Conservation (phyloP, 2,888 invertebrate species). For the Agriopis marginaria region DNA sequence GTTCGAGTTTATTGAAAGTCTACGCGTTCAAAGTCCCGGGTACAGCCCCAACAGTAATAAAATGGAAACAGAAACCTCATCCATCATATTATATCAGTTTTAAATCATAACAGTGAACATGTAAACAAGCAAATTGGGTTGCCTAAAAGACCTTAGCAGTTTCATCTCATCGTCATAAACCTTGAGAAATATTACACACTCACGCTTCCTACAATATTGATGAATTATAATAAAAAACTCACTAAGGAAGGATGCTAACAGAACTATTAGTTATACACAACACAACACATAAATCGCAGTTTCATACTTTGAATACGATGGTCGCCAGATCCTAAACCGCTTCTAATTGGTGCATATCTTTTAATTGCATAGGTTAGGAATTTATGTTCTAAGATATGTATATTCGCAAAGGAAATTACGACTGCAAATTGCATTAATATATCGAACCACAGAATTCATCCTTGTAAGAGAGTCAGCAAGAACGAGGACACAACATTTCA, state of each 20-base stretch:
- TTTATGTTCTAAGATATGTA: background rate
- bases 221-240: conserved; percentile 9
- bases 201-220: conserved; percentile 24
- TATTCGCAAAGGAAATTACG: too few relatives aligned
- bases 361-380: background rate
- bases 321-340: too few relatives aligned
- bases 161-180: conserved; percentile 17
- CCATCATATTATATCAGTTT: conserved; percentile 15
- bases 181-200: conserved; percentile 29
- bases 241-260: conserved; percentile 3
- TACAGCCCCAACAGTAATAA: too few relatives aligned
- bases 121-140: conserved; percentile 30
- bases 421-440: too few relatives aligned
- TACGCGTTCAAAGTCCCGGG: too few relatives aligned
- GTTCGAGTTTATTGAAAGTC: too few relatives aligned
- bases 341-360: background rate
- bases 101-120: conserved; percentile 21
- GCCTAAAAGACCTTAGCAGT: conserved; percentile 16
- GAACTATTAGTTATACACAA: conserved; percentile 3
- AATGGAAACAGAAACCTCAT: background rate
- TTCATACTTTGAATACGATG: too few relatives aligned
- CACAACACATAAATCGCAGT: background rate
- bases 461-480: too few relatives aligned
- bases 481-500: too few relatives aligned
- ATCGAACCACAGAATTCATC: too few relatives aligned